Evolutionary conservation across 1,140 invertebrate genomes (phyloP).

Genomic region (Lerema accius): DNA sequence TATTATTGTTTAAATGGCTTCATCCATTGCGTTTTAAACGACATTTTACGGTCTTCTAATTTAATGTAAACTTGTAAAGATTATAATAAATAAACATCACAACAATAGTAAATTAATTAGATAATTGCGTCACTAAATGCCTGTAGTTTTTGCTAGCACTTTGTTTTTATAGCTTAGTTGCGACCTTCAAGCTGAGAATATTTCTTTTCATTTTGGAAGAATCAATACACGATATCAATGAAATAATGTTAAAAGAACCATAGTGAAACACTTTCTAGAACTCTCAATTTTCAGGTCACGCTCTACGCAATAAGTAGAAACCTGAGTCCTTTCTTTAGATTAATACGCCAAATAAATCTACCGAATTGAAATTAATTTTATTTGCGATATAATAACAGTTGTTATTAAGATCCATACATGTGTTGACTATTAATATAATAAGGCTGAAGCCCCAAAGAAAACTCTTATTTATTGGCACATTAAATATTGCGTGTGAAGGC

Average conservation of each 20-base stretch:
- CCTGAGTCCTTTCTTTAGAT: conserved; percentile 19
- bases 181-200: no score
- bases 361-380: neutral
- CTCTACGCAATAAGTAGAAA: neutral
- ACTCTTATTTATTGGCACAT: conserved; percentile 14
- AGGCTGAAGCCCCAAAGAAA: conserved; percentile 16
- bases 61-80: no score
- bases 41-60: no score
- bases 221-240: no score
- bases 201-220: no score
- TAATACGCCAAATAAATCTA: neutral
- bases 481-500: conserved; percentile 26
- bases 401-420: conserved; percentile 9
- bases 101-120: no score
- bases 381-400: neutral
- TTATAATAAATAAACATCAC: no score
- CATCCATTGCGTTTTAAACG: no score
- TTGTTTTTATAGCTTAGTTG: no score
- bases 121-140: no score
- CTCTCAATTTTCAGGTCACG: neutral
- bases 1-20: no score
- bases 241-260: neutral
- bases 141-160: no score
- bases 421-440: conserved; percentile 4
- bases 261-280: neutral